Percentiles rank a stretch among this genome's conserved stretches.
Evolutionary conservation across 2,888 invertebrate species (phyloP).

Genomic region (Ormyrus pomaceus): DNA sequence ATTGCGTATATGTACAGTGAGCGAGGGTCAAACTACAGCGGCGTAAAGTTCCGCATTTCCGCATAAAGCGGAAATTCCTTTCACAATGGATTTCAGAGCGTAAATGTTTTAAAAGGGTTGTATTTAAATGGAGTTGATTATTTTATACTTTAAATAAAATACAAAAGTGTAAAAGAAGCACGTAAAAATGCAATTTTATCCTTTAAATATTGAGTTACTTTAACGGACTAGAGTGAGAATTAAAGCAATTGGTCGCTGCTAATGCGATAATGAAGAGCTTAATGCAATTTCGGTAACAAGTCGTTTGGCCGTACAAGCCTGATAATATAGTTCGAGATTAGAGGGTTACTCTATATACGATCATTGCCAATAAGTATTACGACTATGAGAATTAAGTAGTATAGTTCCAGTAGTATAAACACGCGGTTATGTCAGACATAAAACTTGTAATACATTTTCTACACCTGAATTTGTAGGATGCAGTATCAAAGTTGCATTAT

Average conservation of each 20-base stretch:
- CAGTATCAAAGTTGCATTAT: background rate
- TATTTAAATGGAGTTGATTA: too few species aligned
- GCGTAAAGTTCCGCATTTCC: too few species aligned
- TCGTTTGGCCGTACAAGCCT: background rate
- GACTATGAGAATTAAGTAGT: slow-evolving; percentile 23
- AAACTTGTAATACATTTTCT: slow-evolving; percentile 6
- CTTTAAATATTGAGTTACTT: too few species aligned
- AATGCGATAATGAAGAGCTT: background rate
- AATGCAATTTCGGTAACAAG: slow-evolving; percentile 7
- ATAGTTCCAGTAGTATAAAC: slow-evolving; percentile 36
- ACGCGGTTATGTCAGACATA: slow-evolving; percentile 22
- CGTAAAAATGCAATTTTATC: too few species aligned
- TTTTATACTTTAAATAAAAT: background rate
- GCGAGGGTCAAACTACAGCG: too few species aligned
- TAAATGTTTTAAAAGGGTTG: too few species aligned
- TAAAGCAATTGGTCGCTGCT: too few species aligned
- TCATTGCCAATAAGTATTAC: slow-evolving; percentile 7
- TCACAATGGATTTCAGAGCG: too few species aligned
- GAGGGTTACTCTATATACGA: background rate
- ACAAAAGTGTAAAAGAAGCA: background rate
- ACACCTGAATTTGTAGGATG: background rate
- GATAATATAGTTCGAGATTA: background rate
- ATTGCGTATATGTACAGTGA: too few species aligned
- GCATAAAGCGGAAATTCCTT: too few species aligned
- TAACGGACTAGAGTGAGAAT: too few species aligned